Base-by-base conservation (phyloP, 2,888 invertebrate species). In the Fragum sueziense region DNA sequence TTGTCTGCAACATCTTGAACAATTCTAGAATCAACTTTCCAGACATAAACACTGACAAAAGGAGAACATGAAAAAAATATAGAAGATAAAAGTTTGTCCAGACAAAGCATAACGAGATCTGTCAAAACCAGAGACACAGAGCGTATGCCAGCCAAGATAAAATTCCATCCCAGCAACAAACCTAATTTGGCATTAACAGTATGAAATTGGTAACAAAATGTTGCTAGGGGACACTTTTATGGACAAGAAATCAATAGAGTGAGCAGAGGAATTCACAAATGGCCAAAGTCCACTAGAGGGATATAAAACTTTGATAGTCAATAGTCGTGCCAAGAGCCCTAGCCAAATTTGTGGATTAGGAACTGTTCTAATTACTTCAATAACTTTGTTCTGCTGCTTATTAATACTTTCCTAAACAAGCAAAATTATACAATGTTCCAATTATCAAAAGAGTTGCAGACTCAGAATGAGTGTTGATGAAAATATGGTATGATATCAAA, bases 231-330 rank as follows among this genome's bases (percentile, higher is more conserved):
- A 37, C 41, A 33, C 4, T 41, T 41, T 65, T 65, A 65, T 65
- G 65, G 41, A 37, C 22, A 34, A 34, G 62, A 65, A 65, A 65
- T 65, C 65, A 65, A 65, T 65, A 65, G 14, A 2, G 41, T 37
- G 11, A 65, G 41, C 65, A 65, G 65, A 41, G 65, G 65, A 65
- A 65, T 65, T 65, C 27, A 22, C 14, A 31, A 41, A 37, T 65
- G 41, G 41, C 41, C 65, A 37, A 22, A 27, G 65, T 65, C 65
- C 65, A 41, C 3, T 37, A 65, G 65, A n/a, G 65, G 41, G 41
- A 14, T 27, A 37, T 65, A 65, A 61, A 65, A 65, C 65, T 41
- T 34, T 61, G 61, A 33, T 61, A 33, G 61, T 61, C 61, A 61
- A 61, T 31, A 61, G 61, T 6, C 61, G 33, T 31, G 61, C 61